phyloP scores from a whole-genome alignment of 1,140 invertebrate species.

The Drosophila persimilis region DNA sequence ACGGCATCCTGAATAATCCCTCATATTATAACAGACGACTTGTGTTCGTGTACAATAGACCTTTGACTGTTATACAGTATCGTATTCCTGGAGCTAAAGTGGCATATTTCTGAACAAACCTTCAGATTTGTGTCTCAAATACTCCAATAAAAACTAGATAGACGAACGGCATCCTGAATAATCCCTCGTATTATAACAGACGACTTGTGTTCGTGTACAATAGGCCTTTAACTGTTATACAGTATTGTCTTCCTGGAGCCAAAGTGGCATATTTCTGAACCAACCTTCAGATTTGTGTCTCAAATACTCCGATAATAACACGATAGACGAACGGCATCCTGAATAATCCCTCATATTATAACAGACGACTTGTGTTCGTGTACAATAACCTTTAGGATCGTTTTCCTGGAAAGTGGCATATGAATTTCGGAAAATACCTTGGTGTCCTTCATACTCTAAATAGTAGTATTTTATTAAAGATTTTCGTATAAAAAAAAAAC shows the following conservation, averaged over 20 bases:
- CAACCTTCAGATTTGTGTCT: conserved; percentile 45
- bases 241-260: conserved; percentile 11
- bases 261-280: conserved; percentile 59
- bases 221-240: background rate
- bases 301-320: conserved; percentile 59
- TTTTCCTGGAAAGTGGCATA: conserved; percentile 45
- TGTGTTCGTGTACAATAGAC: background rate
- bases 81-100: background rate
- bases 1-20: no score
- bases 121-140: conserved; percentile 31
- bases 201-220: conserved; percentile 17
- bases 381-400: background rate
- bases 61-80: no score
- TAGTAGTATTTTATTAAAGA: no score
- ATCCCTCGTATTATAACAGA: conserved; percentile 8
- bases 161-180: conserved; percentile 35
- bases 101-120: background rate
- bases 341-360: conserved; percentile 34
- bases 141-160: conserved; percentile 8
- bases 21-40: no score
- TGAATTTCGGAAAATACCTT: background rate
- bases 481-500: no score
- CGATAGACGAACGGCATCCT: conserved; percentile 48
- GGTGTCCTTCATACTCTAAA: conserved; percentile 60
- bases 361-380: conserved; percentile 44